A percentile compares a stretch with the other conserved stretches of the same genome.
Evolutionary conservation across 2,888 invertebrate species (phyloP).

Genomic region (Linnaemya vulpina): DNA sequence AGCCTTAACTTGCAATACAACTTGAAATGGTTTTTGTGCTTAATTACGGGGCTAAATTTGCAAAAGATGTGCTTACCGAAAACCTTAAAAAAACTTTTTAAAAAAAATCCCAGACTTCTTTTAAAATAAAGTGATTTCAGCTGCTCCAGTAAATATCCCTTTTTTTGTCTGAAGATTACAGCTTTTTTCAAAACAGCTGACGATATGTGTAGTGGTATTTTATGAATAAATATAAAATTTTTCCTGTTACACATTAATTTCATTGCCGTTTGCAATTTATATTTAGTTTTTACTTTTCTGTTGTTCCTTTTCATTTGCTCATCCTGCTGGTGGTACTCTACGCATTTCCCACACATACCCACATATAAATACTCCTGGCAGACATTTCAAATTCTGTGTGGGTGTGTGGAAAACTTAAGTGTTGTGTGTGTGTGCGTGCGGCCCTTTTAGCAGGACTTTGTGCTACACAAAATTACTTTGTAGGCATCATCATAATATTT

Average conservation of each 20-base stretch:
- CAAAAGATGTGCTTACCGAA: too few species aligned
- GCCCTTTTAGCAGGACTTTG: constrained; percentile 25
- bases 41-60: too few species aligned
- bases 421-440: not conserved
- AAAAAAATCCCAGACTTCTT: too few species aligned
- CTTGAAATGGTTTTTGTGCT: too few species aligned
- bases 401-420: constrained; percentile 27
- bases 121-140: too few species aligned
- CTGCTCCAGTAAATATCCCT: too few species aligned
- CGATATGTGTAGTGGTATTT: constrained; percentile 41
- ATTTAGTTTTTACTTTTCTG: constrained; percentile 34
- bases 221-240: constrained; percentile 60
- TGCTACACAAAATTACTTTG: constrained; percentile 16
- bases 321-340: constrained; percentile 24
- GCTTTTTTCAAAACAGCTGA: too few species aligned
- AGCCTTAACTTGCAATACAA: too few species aligned
- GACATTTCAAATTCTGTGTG: too few species aligned
- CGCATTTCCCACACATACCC: not conserved
- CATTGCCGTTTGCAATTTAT: constrained; percentile 56
- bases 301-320: constrained; percentile 22
- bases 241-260: constrained; percentile 57
- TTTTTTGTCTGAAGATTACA: too few species aligned
- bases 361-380: too few species aligned
- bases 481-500: constrained; percentile 58
- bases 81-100: too few species aligned